Conservation (phyloP, 2,888 invertebrate genomes). For the Neria commutata region DNA sequence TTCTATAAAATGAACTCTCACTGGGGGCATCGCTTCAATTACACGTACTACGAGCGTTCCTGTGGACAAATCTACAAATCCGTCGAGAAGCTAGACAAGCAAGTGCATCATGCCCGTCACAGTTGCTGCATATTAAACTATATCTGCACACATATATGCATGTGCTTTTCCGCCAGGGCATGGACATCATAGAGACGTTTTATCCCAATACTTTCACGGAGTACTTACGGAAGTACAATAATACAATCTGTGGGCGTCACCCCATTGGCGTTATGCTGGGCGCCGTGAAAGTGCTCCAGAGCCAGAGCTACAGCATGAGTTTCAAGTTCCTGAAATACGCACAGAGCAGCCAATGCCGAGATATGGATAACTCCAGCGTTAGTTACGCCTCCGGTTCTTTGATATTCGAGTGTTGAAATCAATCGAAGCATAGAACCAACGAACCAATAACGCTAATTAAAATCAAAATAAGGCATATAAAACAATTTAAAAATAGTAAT, state of each 20-base stretch:
- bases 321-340: conserved; percentile 95
- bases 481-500: too few species aligned
- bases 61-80: conserved; percentile 89
- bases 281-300: conserved; percentile 58
- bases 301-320: conserved; percentile 72
- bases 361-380: conserved; percentile 91
- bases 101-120: conserved; percentile 65
- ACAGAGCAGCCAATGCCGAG: conserved; percentile 93
- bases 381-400: conserved; percentile 96
- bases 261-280: conserved; percentile 95
- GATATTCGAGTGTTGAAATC: conserved; percentile 72
- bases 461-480: too few species aligned
- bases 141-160: too few species aligned
- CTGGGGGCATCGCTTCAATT: conserved; percentile 93
- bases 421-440: too few species aligned
- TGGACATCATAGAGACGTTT: conserved; percentile 93
- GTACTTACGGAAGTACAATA: conserved; percentile 92
- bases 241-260: conserved; percentile 99
- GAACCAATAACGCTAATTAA: too few species aligned
- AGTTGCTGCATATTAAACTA: conserved; percentile 21
- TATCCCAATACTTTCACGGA: conserved; percentile 88
- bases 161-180: conserved; percentile 78
- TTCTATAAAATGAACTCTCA: too few species aligned
- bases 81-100: conserved; percentile 91
- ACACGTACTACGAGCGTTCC: conserved; percentile 83